Percentiles rank a stretch among this genome's conserved stretches.
phyloP scores from a whole-genome alignment of 2,888 invertebrate species.

The Neoitamus cyanurus region DNA sequence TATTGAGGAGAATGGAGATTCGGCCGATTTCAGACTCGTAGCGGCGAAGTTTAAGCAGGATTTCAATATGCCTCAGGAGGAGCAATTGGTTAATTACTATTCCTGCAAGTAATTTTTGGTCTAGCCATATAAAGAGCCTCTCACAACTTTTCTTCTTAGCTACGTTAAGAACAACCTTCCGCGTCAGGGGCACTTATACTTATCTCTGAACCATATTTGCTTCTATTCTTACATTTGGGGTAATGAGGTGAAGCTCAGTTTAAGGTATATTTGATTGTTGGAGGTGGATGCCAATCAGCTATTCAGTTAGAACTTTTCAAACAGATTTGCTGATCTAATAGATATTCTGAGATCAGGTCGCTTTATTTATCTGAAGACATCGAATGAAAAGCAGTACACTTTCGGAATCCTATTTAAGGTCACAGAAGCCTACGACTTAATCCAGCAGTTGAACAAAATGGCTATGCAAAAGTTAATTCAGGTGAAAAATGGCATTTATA shows the following conservation, averaged over 20 bases:
- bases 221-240: slow-evolving; percentile 96
- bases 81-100: slow-evolving; percentile 95
- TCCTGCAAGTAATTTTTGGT: slow-evolving; percentile 81
- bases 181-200: slow-evolving; percentile 95
- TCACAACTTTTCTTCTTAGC: slow-evolving; percentile 69
- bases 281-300: neutral
- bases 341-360: slow-evolving; percentile 85
- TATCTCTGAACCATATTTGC: slow-evolving; percentile 95
- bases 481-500: slow-evolving; percentile 52
- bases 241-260: slow-evolving; percentile 85
- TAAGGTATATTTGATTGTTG: slow-evolving; percentile 77
- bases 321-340: slow-evolving; percentile 78
- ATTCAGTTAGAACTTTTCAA: neutral
- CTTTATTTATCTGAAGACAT: slow-evolving; percentile 82
- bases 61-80: slow-evolving; percentile 92
- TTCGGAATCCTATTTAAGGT: slow-evolving; percentile 93
- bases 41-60: slow-evolving; percentile 87
- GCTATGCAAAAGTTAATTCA: slow-evolving; percentile 86
- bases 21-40: slow-evolving; percentile 75
- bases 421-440: slow-evolving; percentile 88
- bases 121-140: neutral
- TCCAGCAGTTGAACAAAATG: slow-evolving; percentile 95
- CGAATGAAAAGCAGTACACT: slow-evolving; percentile 83
- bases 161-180: slow-evolving; percentile 94
- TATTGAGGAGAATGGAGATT: slow-evolving; percentile 61